Conservation (phyloP, 1,140 invertebrate species). For the Formica exsecta region DNA sequence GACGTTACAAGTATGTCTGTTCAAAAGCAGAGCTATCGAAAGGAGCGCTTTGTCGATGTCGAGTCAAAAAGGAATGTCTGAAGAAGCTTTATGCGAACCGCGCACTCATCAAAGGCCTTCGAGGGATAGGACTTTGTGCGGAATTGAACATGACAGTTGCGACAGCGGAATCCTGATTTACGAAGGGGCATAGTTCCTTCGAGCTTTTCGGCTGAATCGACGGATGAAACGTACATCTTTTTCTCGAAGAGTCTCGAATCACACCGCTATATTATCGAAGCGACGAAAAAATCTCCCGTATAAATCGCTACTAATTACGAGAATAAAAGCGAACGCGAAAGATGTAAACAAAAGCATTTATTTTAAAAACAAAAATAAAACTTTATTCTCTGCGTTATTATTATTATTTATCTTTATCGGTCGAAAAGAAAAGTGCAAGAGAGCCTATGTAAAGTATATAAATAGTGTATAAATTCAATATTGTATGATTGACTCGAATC, state of each 20-base stretch:
- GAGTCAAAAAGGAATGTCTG: slow-evolving; percentile 36
- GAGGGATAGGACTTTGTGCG: slow-evolving; percentile 16
- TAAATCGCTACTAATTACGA: slow-evolving; percentile 15
- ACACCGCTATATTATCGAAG: not conserved
- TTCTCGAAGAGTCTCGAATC: not conserved
- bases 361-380: not conserved
- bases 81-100: slow-evolving; percentile 21
- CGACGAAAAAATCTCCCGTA: not conserved
- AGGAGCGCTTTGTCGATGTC: slow-evolving; percentile 31
- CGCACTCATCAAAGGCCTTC: slow-evolving; percentile 38
- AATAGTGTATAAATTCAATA: not conserved
- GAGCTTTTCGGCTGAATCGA: slow-evolving; percentile 4
- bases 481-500: not conserved
- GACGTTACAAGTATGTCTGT: slow-evolving; percentile 3
- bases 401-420: not conserved
- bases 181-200: slow-evolving; percentile 37
- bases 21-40: slow-evolving; percentile 32
- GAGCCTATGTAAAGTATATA: not conserved
- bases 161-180: slow-evolving; percentile 61
- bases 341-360: not conserved
- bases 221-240: not conserved
- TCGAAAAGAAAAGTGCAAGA: no score
- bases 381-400: not conserved
- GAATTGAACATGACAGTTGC: slow-evolving; percentile 54
- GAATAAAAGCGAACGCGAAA: not conserved